Conservation (phyloP, 1,140 invertebrate species). For the Trichoplusia ni region DNA sequence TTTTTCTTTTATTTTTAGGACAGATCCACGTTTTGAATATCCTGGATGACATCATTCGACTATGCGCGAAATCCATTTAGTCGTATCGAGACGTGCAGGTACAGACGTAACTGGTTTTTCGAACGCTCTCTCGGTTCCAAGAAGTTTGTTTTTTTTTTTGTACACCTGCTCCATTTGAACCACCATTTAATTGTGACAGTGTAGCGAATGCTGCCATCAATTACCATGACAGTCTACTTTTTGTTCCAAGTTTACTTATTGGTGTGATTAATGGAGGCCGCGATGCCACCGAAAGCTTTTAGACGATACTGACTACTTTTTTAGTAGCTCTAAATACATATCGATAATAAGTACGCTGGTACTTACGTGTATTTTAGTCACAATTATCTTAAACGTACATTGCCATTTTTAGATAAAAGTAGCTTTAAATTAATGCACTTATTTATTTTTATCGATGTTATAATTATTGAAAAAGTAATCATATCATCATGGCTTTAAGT, state of each 20-base stretch:
- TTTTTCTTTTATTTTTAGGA: not conserved
- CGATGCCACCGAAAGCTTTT: slow-evolving; percentile 23
- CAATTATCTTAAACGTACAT: no score
- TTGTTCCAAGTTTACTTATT: slow-evolving; percentile 39
- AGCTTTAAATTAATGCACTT: not conserved
- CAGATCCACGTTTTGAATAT: slow-evolving; percentile 30
- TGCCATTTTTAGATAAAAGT: not conserved
- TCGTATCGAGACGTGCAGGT: slow-evolving; percentile 39
- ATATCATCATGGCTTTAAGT: no score
- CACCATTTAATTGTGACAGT: slow-evolving; percentile 66
- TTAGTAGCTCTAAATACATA: slow-evolving; percentile 12
- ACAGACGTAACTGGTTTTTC: slow-evolving; percentile 55
- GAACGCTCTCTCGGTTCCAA: slow-evolving; percentile 66
- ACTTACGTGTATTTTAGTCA: not conserved
- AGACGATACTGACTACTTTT: slow-evolving; percentile 13
- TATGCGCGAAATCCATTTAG: slow-evolving; percentile 48
- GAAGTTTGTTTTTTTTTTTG: slow-evolving; percentile 60
- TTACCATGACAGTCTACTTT: slow-evolving; percentile 60
- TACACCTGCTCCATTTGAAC: slow-evolving; percentile 67
- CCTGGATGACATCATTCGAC: slow-evolving; percentile 53
- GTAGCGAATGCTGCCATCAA: slow-evolving; percentile 65
- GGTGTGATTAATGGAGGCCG: slow-evolving; percentile 21
- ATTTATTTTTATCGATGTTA: not conserved
- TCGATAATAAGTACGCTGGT: slow-evolving; percentile 1
- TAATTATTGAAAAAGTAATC: no score